Base-by-base conservation (phyloP, 1,140 invertebrate genomes). In the Bombus waltoni region DNA sequence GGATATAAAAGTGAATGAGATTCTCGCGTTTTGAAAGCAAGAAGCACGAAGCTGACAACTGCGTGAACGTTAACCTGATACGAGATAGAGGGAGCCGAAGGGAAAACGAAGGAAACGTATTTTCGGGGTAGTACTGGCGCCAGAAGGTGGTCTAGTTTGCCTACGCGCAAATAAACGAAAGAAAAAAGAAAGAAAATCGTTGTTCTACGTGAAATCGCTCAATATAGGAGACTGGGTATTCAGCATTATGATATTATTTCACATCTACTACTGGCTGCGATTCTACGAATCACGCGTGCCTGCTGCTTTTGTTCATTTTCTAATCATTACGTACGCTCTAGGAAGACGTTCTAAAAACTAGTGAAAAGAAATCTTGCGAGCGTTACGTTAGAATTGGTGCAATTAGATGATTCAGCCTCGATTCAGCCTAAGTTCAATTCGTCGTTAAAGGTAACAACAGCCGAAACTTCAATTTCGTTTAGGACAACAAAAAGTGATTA, bases 1-100 rank as follows among this genome's bases (percentile, higher is more conserved):
- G 87, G 74, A 57, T 53, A 38, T 42, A 80, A 40, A 88, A 73
- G 15, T 32, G 71, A 42, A 86, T 86, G 88, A 90, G 81, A 80
- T 83, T 88, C 89, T 88, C 88, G 88, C 74, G 81, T 88, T 70
- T 62, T 90, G 79, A 70, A 90, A 90, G 86, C 85, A 89, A 85
- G 75, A 90, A 90, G 88, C 88, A 90, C 86, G 88, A 90, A 90
- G 89, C 88, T 87, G 82, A 90, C 78, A 89, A 80, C 84, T 81
- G 89, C 88, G 84, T 89, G 80, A 89, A 86, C 88, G 80, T 89
- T 88, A 89, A 90, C 88, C 77, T 75, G 81, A 78, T 77, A 68
- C 70, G 83, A 80, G n/a, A 66, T 13, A n/a, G 25, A n/a, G 15
- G 35, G n/a, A 68, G n/a, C 53, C 70, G 68, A 62, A 59, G 65